Conservation (phyloP, 2,888 invertebrate genomes). For the Helicoverpa assulta region DNA sequence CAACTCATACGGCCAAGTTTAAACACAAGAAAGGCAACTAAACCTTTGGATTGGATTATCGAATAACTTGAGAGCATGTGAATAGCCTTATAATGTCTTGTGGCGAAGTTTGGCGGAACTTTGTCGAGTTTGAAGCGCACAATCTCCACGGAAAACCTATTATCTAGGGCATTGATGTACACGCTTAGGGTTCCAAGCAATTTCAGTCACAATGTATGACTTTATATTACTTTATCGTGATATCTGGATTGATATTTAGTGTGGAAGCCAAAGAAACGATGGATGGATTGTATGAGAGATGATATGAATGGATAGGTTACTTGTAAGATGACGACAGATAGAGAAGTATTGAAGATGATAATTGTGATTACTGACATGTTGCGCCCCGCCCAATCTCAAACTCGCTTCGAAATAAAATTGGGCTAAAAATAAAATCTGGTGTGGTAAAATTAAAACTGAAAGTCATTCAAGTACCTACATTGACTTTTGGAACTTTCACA, state of each 20-base stretch:
- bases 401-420: too few species aligned
- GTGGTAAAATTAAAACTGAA: too few species aligned
- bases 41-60: slow-evolving; percentile 26
- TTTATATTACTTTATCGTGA: neutral
- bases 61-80: slow-evolving; percentile 30
- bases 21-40: slow-evolving; percentile 7
- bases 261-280: too few species aligned
- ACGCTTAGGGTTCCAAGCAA: slow-evolving; percentile 5
- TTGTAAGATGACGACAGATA: too few species aligned
- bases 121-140: slow-evolving; percentile 19
- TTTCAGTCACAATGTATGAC: neutral
- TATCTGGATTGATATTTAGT: neutral
- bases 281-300: too few species aligned
- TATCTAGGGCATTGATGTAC: slow-evolving; percentile 6
- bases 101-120: slow-evolving; percentile 37
- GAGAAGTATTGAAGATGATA: too few species aligned
- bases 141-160: slow-evolving; percentile 12
- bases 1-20: neutral
- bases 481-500: neutral
- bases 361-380: too few species aligned
- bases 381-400: too few species aligned
- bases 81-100: slow-evolving; percentile 32
- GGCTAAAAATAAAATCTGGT: too few species aligned
- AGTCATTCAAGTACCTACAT: neutral
- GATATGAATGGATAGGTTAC: too few species aligned